A percentile compares a stretch with the other conserved stretches of the same genome.
Evolutionary conservation across 2,113 vertebrate species (phyloP).

Genomic region (Gambusia affinis): DNA sequence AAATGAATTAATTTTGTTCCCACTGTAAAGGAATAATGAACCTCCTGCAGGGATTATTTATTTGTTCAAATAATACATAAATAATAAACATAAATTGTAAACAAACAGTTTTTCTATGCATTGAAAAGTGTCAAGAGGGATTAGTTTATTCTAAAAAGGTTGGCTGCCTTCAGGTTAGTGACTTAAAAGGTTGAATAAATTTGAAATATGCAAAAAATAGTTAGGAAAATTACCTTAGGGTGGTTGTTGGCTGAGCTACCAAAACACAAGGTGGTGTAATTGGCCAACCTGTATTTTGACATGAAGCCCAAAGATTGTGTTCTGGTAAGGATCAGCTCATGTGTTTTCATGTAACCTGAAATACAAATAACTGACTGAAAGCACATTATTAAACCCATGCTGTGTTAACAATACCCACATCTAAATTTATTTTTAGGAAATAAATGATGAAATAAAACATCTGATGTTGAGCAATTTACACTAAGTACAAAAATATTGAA

Average conservation of each 20-base stretch:
- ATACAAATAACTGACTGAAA: constrained; percentile 40
- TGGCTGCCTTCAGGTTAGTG: too few species aligned
- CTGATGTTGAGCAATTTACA: too few species aligned
- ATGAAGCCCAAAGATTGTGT: constrained; percentile 18
- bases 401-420: constrained; percentile 34
- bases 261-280: constrained; percentile 8
- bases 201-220: not conserved
- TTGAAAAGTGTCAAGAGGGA: too few species aligned
- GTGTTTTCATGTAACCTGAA: constrained; percentile 4
- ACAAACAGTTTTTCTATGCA: too few species aligned
- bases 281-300: constrained; percentile 15
- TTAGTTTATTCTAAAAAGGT: too few species aligned
- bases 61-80: too few species aligned
- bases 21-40: too few species aligned
- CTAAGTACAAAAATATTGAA: too few species aligned
- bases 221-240: constrained; percentile 12
- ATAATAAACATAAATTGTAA: too few species aligned
- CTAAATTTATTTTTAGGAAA: constrained; percentile 11
- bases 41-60: too few species aligned
- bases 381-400: constrained; percentile 19
- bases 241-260: not conserved
- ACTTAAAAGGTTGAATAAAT: not conserved
- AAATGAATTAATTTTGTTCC: too few species aligned
- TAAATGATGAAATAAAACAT: not conserved
- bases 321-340: constrained; percentile 25